A percentile compares a stretch with the other conserved stretches of the same genome.
Evolutionary conservation across 2,888 invertebrate species (phyloP).

Genomic region (Hypolimnas misippus): DNA sequence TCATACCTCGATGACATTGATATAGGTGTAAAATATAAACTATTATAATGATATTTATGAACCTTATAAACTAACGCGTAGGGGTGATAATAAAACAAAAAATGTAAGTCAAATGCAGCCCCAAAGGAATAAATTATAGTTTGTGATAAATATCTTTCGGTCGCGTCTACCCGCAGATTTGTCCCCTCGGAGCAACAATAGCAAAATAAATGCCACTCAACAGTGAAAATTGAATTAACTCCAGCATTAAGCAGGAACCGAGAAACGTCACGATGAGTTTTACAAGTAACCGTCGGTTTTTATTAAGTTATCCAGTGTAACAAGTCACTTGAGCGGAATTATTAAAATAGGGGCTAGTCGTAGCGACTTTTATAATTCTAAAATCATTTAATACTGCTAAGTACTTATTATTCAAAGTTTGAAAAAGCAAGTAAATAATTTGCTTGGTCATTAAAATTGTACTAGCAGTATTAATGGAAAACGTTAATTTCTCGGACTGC

Average conservation of each 20-base stretch:
- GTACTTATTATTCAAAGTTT: neutral
- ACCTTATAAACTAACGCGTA: slow-evolving; percentile 17
- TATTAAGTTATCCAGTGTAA: slow-evolving; percentile 42
- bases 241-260: slow-evolving; percentile 50
- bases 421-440: no score
- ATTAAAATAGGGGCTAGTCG: slow-evolving; percentile 34
- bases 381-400: neutral
- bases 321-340: slow-evolving; percentile 45
- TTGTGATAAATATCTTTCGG: slow-evolving; percentile 66
- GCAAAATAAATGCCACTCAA: slow-evolving; percentile 62
- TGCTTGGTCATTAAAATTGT: no score
- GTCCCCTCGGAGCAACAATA: slow-evolving; percentile 54
- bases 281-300: slow-evolving; percentile 36
- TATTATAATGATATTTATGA: neutral
- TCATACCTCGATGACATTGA: slow-evolving; percentile 33
- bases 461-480: no score
- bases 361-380: slow-evolving; percentile 16
- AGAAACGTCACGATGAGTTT: slow-evolving; percentile 45
- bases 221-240: slow-evolving; percentile 61
- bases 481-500: no score
- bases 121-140: slow-evolving; percentile 66
- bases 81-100: slow-evolving; percentile 4
- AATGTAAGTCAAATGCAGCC: slow-evolving; percentile 31
- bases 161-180: slow-evolving; percentile 59
- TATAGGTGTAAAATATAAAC: slow-evolving; percentile 33